phyloP scores from a whole-genome alignment of 2,797 vertebrate genomes.

The Tapera naevia region DNA sequence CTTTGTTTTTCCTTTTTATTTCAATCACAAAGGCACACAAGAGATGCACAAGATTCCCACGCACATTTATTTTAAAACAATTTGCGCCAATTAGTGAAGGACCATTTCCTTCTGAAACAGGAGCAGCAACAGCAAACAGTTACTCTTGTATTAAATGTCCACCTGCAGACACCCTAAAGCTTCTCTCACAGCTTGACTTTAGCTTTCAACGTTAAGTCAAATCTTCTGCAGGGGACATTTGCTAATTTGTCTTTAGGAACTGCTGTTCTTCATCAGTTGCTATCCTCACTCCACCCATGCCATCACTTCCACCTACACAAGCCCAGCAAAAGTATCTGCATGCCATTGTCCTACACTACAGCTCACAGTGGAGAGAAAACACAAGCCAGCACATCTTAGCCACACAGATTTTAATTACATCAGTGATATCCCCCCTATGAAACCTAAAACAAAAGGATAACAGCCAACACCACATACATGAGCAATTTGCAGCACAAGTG shows the following conservation, averaged over 20 bases:
- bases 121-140: neutral
- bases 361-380: neutral
- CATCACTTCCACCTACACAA: neutral
- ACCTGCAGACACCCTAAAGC: constrained; percentile 59
- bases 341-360: neutral
- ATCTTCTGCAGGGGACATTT: constrained; percentile 18
- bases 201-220: constrained; percentile 34
- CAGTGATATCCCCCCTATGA: neutral
- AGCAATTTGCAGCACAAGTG: neutral
- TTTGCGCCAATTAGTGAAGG: constrained; percentile 59
- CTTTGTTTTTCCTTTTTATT: constrained; percentile 33
- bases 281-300: neutral
- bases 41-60: neutral
- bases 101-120: constrained; percentile 54
- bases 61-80: constrained; percentile 53
- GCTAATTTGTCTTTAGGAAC: constrained; percentile 46
- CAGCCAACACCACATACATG: neutral
- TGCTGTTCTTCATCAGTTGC: neutral
- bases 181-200: constrained; percentile 57
- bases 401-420: neutral
- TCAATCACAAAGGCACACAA: neutral
- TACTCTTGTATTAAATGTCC: constrained; percentile 38
- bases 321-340: neutral
- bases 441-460: neutral
- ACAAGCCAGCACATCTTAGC: neutral